A percentile compares a stretch with the other conserved stretches of the same genome.
Conservation (phyloP, 2,113 vertebrate genomes). For the Coptodon bakossiorum region DNA sequence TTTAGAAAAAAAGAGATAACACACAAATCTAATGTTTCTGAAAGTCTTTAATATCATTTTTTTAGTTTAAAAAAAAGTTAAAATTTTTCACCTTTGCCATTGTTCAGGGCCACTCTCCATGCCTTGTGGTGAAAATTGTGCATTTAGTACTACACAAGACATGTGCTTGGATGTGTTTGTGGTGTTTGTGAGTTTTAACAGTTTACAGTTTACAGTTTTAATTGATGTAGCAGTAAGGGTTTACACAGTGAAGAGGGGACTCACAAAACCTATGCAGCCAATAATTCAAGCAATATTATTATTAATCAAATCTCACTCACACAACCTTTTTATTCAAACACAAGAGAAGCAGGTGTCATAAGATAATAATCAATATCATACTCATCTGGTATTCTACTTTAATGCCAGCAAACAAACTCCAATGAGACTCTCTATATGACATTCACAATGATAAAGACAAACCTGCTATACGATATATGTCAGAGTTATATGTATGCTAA, state of each 20-base stretch:
- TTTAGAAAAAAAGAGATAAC: background rate
- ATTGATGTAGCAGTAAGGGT: background rate
- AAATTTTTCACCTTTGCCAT: conserved; percentile 10
- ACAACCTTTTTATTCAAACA: background rate
- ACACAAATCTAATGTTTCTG: background rate
- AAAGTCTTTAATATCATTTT: background rate
- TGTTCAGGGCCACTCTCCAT: background rate
- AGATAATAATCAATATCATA: background rate
- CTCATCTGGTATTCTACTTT: background rate
- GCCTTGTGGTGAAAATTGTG: background rate
- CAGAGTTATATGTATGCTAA: background rate
- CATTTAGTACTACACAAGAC: background rate
- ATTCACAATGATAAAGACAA: background rate
- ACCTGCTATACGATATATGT: background rate
- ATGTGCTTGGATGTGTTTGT: background rate
- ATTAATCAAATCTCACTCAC: background rate
- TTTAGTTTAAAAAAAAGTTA: background rate
- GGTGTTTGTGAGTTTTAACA: background rate
- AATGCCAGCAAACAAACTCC: background rate
- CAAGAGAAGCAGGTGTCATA: background rate
- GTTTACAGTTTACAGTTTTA: background rate
- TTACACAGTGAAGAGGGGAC: background rate
- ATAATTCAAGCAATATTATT: background rate
- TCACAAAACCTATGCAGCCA: background rate
- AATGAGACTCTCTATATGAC: background rate